phyloP scores from a whole-genome alignment of 2,888 invertebrate species.

The Pyralis farinalis region DNA sequence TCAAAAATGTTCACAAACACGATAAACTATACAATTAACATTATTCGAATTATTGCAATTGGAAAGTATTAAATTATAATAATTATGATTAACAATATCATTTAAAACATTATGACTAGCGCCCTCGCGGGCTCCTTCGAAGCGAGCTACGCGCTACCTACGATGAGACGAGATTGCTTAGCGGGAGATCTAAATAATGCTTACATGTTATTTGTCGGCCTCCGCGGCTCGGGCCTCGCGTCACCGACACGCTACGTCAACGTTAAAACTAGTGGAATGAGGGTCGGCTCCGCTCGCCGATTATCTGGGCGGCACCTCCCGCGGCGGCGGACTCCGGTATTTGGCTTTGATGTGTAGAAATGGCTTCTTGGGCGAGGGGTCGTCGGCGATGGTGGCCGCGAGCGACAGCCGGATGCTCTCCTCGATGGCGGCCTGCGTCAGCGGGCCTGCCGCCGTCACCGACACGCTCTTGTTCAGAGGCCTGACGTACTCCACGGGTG shows the following conservation, averaged over 20 bases:
- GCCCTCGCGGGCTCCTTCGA: conserved; percentile 46
- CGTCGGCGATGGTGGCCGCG: conserved; percentile 60
- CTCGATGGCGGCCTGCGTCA: conserved; percentile 74
- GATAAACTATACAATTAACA: conserved; percentile 30
- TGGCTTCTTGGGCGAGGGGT: conserved; percentile 64
- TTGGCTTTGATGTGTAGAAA: conserved; percentile 88
- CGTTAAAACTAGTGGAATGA: conserved; percentile 60
- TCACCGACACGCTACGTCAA: conserved; percentile 26
- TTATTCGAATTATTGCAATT: conserved; percentile 38
- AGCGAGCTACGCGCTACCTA: conserved; percentile 29
- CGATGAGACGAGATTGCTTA: conserved; percentile 55
- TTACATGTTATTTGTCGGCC: conserved; percentile 22
- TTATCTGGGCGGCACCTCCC: conserved; percentile 82
- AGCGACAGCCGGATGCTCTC: conserved; percentile 68
- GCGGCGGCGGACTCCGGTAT: conserved; percentile 85
- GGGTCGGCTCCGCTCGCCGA: conserved; percentile 12
- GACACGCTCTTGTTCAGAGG: conserved; percentile 51
- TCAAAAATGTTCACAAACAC: conserved; percentile 28
- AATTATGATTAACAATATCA: conserved; percentile 24
- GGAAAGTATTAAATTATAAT: conserved; percentile 27
- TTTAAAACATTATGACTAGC: conserved; percentile 54
- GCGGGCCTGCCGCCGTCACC: conserved; percentile 38
- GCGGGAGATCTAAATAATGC: conserved; percentile 58
- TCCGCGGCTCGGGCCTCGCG: not conserved
- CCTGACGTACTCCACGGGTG: conserved; percentile 36